Evolutionary conservation across 2,888 invertebrate genomes (phyloP).

Genomic region (Podotricha telesiphe): DNA sequence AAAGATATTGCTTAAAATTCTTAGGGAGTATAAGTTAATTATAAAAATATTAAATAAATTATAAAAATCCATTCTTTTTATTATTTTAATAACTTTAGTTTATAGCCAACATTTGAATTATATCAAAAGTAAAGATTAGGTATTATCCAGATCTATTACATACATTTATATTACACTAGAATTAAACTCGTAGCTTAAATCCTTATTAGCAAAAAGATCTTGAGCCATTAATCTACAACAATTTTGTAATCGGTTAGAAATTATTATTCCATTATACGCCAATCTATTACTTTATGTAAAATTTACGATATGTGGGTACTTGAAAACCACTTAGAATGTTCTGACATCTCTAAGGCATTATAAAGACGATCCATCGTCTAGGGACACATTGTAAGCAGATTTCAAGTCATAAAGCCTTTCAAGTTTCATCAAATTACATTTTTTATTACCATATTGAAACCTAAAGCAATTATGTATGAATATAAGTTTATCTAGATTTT

Average conservation of each 20-base stretch:
- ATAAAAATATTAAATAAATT: too few relatives aligned
- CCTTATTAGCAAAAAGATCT: not conserved
- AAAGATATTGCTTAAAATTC: too few relatives aligned
- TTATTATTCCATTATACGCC: slow-evolving; percentile 7
- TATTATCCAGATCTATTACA: too few relatives aligned
- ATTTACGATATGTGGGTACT: slow-evolving; percentile 37
- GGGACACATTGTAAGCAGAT: slow-evolving; percentile 39
- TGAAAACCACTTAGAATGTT: slow-evolving; percentile 37
- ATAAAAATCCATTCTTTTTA: too few relatives aligned
- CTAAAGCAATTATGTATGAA: slow-evolving; percentile 18
- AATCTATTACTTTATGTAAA: slow-evolving; percentile 30
- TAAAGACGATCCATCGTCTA: slow-evolving; percentile 39
- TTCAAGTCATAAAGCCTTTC: slow-evolving; percentile 38
- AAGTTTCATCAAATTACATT: slow-evolving; percentile 32
- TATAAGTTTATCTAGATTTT: not conserved
- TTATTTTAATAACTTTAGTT: too few relatives aligned
- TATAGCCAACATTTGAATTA: too few relatives aligned
- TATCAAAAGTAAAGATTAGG: too few relatives aligned
- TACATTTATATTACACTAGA: too few relatives aligned
- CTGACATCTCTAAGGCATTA: slow-evolving; percentile 31
- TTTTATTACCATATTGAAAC: slow-evolving; percentile 26
- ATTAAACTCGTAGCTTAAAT: not conserved
- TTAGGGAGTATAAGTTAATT: too few relatives aligned
- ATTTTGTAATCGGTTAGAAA: not conserved
- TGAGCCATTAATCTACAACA: not conserved